Conservation (phyloP, 2,888 invertebrate species). For the Phaonia tiefii region DNA sequence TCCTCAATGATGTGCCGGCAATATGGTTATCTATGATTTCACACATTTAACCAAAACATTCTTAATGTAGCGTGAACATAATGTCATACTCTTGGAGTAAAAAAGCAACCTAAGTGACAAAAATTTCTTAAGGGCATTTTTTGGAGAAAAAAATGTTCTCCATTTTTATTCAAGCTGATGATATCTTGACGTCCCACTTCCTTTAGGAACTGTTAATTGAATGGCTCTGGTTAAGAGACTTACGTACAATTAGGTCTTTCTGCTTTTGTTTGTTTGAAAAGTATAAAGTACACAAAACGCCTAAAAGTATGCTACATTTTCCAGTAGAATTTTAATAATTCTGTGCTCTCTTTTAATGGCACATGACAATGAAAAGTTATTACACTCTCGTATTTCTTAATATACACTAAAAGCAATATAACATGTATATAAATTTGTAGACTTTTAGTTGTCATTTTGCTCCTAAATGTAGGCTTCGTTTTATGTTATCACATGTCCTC, state of each 20-base stretch:
- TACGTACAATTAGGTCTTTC: no score
- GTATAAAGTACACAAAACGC: not conserved
- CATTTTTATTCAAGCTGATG: not conserved
- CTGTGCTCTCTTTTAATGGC: not conserved
- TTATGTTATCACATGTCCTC: not conserved
- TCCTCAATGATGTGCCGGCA: slow-evolving; percentile 3
- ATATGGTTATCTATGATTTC: slow-evolving; percentile 39
- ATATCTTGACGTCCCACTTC: slow-evolving; percentile 1
- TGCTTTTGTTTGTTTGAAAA: no score
- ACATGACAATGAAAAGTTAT: not conserved
- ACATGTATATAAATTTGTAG: no score
- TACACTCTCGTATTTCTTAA: no score
- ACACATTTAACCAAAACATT: slow-evolving; percentile 26
- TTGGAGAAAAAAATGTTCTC: slow-evolving; percentile 1
- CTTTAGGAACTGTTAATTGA: slow-evolving; percentile 20
- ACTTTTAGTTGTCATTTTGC: not conserved
- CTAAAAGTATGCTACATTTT: slow-evolving; percentile 19
- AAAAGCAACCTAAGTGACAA: no score
- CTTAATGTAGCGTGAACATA: slow-evolving; percentile 4
- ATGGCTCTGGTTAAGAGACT: no score
- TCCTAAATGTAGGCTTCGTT: not conserved
- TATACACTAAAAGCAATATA: no score
- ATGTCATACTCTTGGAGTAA: not conserved
- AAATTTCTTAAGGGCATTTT: slow-evolving; percentile 5
- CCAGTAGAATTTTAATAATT: not conserved